A percentile compares a stretch with the other conserved stretches of the same genome.
phyloP scores from a whole-genome alignment of 2,797 vertebrate genomes.

The Pempheris klunzingeri region DNA sequence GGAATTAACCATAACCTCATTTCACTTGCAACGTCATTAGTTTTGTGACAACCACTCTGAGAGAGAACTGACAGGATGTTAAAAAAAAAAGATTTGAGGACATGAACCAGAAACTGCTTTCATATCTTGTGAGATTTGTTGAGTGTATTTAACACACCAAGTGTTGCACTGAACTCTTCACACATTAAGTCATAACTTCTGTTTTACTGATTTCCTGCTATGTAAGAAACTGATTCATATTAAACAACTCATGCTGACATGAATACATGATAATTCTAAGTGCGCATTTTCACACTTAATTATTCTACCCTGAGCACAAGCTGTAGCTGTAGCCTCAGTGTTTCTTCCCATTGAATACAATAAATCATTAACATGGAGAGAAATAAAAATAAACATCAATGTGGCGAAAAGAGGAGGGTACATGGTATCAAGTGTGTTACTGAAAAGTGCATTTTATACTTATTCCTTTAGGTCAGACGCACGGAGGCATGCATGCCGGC shows the following conservation, averaged over 20 bases:
- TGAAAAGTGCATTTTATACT: slow-evolving; percentile 45
- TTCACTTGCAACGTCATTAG: slow-evolving; percentile 11
- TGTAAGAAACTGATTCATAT: slow-evolving; percentile 11
- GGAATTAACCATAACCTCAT: background rate
- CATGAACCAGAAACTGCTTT: slow-evolving; percentile 10
- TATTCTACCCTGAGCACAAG: background rate
- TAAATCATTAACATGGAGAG: background rate
- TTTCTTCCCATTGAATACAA: background rate
- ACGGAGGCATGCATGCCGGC: slow-evolving; percentile 66
- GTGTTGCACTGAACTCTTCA: background rate
- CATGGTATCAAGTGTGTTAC: slow-evolving; percentile 15
- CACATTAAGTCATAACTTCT: background rate
- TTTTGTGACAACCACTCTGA: slow-evolving; percentile 15
- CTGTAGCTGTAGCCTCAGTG: slow-evolving; percentile 17
- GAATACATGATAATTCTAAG: slow-evolving; percentile 5
- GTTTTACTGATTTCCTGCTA: slow-evolving; percentile 23
- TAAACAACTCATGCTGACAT: background rate
- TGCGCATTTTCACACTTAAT: slow-evolving; percentile 11
- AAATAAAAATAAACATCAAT: slow-evolving; percentile 9
- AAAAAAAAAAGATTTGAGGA: slow-evolving; percentile 16
- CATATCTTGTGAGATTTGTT: slow-evolving; percentile 1
- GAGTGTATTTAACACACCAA: background rate
- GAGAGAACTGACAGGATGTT: slow-evolving; percentile 22
- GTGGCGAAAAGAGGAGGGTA: background rate
- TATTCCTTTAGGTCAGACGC: slow-evolving; percentile 34